Base-by-base conservation (phyloP, 2,797 vertebrate species). In the Harpagifer antarcticus region DNA sequence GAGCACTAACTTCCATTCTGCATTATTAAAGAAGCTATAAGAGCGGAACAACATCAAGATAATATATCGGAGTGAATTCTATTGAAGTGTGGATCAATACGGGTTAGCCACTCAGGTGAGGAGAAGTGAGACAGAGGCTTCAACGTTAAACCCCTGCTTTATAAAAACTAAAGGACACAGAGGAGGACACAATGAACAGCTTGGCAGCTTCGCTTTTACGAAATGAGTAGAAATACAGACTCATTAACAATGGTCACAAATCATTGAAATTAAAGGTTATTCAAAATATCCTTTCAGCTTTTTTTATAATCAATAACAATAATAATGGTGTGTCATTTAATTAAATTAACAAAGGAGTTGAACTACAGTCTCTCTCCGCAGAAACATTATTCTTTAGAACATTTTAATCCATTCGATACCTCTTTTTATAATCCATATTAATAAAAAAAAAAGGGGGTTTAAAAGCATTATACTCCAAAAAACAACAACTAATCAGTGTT, bases 211-310 rank as follows among this genome's bases (percentile, higher is more conserved):
- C 6, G 27, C 13, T 15, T 23, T 53, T 8, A 27, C 50, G 15
- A 53, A 14, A 53, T 53, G 20, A 53, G 27, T 27, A 27, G 8
- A 37, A 37, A 37, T 37, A 37, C 33, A 37, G 33, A 1, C 33
- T 37, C 33, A 37, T 37, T 37, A 37, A 37, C 37, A 37, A 37
- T 37, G 33, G 33, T 37, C 33, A 37, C 33, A 9, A 37, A 37
- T 37, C 33, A 27, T 49, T 10, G 48, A n/a, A n/a, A 49, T 10
- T n/a, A 48, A 17, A 9, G n/a, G 47, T 27, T 15, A 23, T 16
- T 31, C 49, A 54, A 9, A 27, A 55, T 33, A 53, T 55, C 52
- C 52, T 54, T 54, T 16, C 53, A 55, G 53, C 27, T 55, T 31
- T 27, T 14, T 27, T 53, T 53, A 53, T 31, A 16, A 55, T 31